Evolutionary conservation across 1,140 invertebrate species (phyloP), one percentile per base, ranked within the genome.

Genomic region (Listronotus bonariensis): DNA sequence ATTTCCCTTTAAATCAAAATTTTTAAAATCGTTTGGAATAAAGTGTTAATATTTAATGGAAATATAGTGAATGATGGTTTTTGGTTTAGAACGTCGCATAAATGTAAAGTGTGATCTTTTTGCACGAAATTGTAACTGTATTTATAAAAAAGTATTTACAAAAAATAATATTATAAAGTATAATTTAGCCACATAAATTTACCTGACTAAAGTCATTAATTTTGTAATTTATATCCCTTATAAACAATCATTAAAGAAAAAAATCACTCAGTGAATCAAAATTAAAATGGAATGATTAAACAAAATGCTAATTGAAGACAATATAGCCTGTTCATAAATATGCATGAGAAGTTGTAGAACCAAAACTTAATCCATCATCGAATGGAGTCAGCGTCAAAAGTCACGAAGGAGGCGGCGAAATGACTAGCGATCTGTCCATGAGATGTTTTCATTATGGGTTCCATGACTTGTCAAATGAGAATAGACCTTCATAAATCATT

Each of bases 391-490:
- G 76, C 76, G 76, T 77, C 74, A 77, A 77, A 77, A 77, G 76
- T 77, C 74, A 77, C 76, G 76, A 76, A 75, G 69, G 64, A 76
- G 76, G 76, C 76, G 76, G 76, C 72, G 74, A 75, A 77, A 73
- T 77, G 76, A 77, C 76, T 77, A 74, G 76, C 76, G 73, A 77
- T 76, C 76, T 76, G 76, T 77, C 76, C 68, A 71, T 72, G 72
- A 77, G 76, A 77, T 77, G 76, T 77, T 77, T 77, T 77, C 76
- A 77, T 77, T 76, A 77, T 76, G 72, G 73, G 76, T 68, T 76
- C 76, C 73, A 74, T 77, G 76, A 77, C 74, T 77, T 68, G 76
- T 72, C 74, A 71, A 75, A 74, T 75, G 52, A 71, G 67, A 51
- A 60, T 55, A 59, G 69, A 55, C 20, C 63, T 68, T 64, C 72